Percentiles rank a stretch among this genome's conserved stretches.
Conservation (phyloP, 2,888 invertebrate genomes). For the Branchellion lobata region DNA sequence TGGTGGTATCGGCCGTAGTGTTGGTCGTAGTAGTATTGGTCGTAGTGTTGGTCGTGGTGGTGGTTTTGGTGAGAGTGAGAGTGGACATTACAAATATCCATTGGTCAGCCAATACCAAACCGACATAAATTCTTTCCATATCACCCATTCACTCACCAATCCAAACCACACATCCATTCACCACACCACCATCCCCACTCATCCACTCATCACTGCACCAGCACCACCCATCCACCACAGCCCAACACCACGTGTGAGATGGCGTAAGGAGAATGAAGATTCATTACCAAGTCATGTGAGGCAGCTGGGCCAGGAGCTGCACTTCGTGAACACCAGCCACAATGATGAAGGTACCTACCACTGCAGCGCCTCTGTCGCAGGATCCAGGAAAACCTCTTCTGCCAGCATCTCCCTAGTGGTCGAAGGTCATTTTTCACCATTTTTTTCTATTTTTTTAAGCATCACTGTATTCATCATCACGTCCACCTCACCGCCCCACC, state of each 20-base stretch:
- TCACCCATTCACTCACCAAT: too few relatives aligned
- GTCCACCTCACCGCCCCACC: not conserved
- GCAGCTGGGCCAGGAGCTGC: slow-evolving; percentile 86
- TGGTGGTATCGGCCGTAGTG: too few relatives aligned
- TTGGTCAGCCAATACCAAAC: too few relatives aligned
- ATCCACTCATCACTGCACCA: not conserved
- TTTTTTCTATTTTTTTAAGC: not conserved
- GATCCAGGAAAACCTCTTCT: slow-evolving; percentile 43
- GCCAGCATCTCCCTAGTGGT: slow-evolving; percentile 59
- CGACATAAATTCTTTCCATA: too few relatives aligned
- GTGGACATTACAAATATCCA: too few relatives aligned
- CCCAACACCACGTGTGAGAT: slow-evolving; percentile 87
- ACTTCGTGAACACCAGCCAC: slow-evolving; percentile 51
- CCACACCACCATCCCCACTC: too few relatives aligned
- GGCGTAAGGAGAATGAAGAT: slow-evolving; percentile 73
- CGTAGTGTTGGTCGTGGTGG: too few relatives aligned
- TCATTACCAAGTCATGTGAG: slow-evolving; percentile 67
- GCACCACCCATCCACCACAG: slow-evolving; percentile 62
- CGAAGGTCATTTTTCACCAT: slow-evolving; percentile 56
- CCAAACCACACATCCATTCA: too few relatives aligned
- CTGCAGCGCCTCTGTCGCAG: slow-evolving; percentile 67
- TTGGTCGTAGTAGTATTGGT: too few relatives aligned
- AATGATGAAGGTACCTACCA: slow-evolving; percentile 88
- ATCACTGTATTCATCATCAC: not conserved
- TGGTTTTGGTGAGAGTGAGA: not conserved